phyloP scores from a whole-genome alignment of 2,888 invertebrate genomes.

The Sarcophaga carnaria region DNA sequence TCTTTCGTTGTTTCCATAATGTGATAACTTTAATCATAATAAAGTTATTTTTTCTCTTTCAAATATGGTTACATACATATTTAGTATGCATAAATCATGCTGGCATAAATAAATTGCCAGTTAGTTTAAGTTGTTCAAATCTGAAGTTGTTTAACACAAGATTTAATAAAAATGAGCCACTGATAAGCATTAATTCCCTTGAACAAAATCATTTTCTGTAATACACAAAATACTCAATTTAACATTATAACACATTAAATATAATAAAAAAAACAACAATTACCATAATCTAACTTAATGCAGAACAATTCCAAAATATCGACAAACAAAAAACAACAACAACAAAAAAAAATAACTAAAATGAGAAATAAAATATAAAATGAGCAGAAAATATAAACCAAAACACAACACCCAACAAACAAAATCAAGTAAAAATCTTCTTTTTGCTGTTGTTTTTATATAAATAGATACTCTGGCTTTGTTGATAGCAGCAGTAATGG shows the following conservation, averaged over 20 bases:
- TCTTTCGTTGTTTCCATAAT: too few relatives aligned
- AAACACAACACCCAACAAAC: neutral
- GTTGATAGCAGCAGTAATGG: neutral
- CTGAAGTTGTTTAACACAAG: conserved; percentile 2
- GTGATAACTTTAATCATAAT: too few relatives aligned
- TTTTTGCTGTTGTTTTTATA: conserved; percentile 7
- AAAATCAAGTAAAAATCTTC: neutral
- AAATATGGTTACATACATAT: too few relatives aligned
- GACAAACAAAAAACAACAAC: conserved; percentile 20
- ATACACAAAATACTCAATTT: conserved; percentile 72
- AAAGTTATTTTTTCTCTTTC: too few relatives aligned
- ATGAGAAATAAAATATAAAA: conserved; percentile 6
- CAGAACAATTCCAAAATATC: conserved; percentile 48
- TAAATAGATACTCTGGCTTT: conserved; percentile 11
- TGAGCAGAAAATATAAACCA: neutral
- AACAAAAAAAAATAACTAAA: neutral
- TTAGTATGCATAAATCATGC: too few relatives aligned
- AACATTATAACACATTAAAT: conserved; percentile 61
- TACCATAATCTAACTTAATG: conserved; percentile 67
- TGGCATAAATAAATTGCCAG: neutral
- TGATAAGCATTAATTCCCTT: conserved; percentile 42
- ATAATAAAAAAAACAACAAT: conserved; percentile 59
- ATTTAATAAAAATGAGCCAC: conserved; percentile 44
- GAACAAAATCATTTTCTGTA: conserved; percentile 42
- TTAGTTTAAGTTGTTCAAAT: neutral